Percentiles rank a stretch among this genome's conserved stretches.
phyloP scores from a whole-genome alignment of 2,888 invertebrate genomes.

The Pristionchus fissidentatus region DNA sequence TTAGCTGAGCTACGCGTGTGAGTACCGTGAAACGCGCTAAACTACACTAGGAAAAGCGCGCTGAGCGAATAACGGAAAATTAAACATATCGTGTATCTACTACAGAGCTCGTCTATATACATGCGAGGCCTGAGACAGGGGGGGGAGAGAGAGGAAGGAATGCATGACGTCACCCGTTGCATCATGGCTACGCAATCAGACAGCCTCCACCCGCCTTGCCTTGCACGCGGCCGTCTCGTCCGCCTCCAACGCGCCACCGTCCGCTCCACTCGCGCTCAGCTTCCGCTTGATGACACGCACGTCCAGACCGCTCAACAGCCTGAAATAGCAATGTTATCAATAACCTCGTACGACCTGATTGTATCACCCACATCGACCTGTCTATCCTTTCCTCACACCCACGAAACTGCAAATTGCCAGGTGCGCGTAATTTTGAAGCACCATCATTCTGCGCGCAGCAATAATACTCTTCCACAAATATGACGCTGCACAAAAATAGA shows the following conservation, averaged over 20 bases:
- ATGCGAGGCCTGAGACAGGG: neutral
- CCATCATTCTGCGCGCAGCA: no score
- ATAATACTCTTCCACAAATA: no score
- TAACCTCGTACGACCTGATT: no score
- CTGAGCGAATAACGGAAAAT: neutral
- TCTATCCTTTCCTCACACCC: no score
- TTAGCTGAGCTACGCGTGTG: constrained; percentile 28
- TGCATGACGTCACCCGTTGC: no score
- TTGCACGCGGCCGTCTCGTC: neutral
- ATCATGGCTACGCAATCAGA: neutral
- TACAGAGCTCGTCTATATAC: neutral
- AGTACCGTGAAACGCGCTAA: neutral
- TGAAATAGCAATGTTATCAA: neutral
- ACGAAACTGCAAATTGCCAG: no score
- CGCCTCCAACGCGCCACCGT: neutral
- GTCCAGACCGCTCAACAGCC: neutral
- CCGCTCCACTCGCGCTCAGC: neutral
- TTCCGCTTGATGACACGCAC: constrained; percentile 9
- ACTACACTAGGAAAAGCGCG: neutral
- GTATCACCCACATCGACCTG: no score
- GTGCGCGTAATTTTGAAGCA: no score
- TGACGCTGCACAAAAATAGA: no score
- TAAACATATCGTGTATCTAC: neutral
- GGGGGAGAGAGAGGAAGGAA: neutral
- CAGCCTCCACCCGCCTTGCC: constrained; percentile 5